phyloP scores from a whole-genome alignment of 2,888 invertebrate species.

The Cyrtodaria siliqua region DNA sequence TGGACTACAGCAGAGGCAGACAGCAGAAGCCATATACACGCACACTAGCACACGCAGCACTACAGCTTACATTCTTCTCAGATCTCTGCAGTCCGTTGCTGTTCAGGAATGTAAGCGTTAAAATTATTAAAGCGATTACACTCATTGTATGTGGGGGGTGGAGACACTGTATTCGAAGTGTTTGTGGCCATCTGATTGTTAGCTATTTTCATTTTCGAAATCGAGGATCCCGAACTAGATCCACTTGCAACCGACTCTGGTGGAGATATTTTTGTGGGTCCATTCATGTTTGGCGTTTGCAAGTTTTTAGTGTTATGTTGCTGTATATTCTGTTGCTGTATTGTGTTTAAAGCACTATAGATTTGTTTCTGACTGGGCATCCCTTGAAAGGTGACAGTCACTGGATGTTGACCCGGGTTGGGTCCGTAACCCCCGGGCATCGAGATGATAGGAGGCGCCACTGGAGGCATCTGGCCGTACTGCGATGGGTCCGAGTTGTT shows the following conservation, averaged over 20 bases:
- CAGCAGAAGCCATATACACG: background rate
- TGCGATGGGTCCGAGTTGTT: slow-evolving; percentile 75
- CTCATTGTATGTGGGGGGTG: slow-evolving; percentile 64
- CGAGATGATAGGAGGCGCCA: slow-evolving; percentile 53
- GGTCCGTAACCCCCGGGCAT: slow-evolving; percentile 46
- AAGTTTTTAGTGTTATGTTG: slow-evolving; percentile 64
- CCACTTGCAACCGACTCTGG: slow-evolving; percentile 83
- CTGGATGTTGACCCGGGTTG: slow-evolving; percentile 60
- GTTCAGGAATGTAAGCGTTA: slow-evolving; percentile 79
- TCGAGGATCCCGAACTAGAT: slow-evolving; percentile 77
- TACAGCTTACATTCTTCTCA: slow-evolving; percentile 36
- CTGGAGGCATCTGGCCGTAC: slow-evolving; percentile 53
- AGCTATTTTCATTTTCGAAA: slow-evolving; percentile 61
- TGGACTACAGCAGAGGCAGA: background rate
- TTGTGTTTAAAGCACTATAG: slow-evolving; percentile 66
- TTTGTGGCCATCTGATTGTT: slow-evolving; percentile 60
- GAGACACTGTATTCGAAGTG: slow-evolving; percentile 42
- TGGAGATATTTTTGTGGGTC: slow-evolving; percentile 79
- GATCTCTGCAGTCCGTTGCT: slow-evolving; percentile 75
- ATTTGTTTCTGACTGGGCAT: slow-evolving; percentile 65
- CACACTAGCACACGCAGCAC: slow-evolving; percentile 8
- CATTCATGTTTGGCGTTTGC: slow-evolving; percentile 61
- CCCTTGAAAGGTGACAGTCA: slow-evolving; percentile 67
- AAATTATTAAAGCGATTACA: slow-evolving; percentile 77
- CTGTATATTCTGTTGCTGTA: slow-evolving; percentile 55